Evolutionary conservation across 2,797 vertebrate species (phyloP), one percentile per base, ranked within the genome.

Genomic region (Gymnoscopelus microlampas): DNA sequence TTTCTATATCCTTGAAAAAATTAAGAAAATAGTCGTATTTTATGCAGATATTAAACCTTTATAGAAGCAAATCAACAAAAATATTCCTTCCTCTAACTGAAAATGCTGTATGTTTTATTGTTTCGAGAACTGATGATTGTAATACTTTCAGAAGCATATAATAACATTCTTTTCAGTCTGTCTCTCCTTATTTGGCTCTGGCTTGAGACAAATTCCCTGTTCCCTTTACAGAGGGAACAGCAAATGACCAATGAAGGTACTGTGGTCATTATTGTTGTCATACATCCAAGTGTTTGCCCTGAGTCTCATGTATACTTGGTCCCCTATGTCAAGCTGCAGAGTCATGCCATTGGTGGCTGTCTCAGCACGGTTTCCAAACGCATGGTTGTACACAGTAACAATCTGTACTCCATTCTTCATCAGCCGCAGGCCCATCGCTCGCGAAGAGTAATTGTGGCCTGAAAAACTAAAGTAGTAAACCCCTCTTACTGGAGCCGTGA

Each of bases 391-490:
- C 9, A 70, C 64, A 13, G 12, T 50, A 3, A 81, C 35, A 56
- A 78, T 66, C 5, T 72, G 76, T 2, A 0, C 12, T 60, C 68
- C 78, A 5, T 85, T 86, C 26, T 82, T 85, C 79, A 82, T 87
- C 1, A 85, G 47, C 4, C 24, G 23, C 23, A 62, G 71, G 3
- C 54, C 66, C 66, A 82, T 77, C 15, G 44, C 0, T 55, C 0
- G 63, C 14, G 19, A 0, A 56, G 70, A 70, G 0, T 0, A 0
- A 35, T 78, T 79, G 19, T 82, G 68, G 2, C 80, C 76, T 19
- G 71, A 81, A 49, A 84, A 83, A 60, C 79, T 85, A 64, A 88
- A 84, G 63, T 83, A 76, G 49, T 85, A 81, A 3, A 68, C 0
- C 66, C 78, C 85, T 70, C 1, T 78, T 51, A 82, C 67, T 47